Evolutionary conservation across 2,797 vertebrate genomes (phyloP), one percentile per base, ranked within the genome.

Genomic region (Avahi laniger): DNA sequence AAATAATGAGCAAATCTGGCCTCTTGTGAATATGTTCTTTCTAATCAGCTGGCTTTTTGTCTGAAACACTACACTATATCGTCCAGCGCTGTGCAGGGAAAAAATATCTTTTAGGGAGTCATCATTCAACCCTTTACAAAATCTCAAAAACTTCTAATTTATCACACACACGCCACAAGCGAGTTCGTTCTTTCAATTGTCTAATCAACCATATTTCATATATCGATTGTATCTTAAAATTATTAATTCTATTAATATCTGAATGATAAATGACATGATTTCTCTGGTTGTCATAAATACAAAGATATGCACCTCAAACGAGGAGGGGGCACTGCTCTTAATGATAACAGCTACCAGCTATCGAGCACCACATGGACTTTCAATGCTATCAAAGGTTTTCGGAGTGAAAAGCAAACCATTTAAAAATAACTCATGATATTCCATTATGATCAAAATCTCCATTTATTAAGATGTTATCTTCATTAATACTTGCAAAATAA

Each of bases 11-110:
- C 57, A 92, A 93, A 90, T 30, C 33, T 52, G 48, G 83, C 41
- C 57, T 92, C 84, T 50, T 91, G 82, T 97, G 82, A 94, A 69
- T 94, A 79, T 28, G 54, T 82, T 50, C 78, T 94, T 92, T 91
- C 87, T 90, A 85, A 94, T 80, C 22, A 85, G 48, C 70, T 48
- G n/a, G 43, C 18, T 96, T 78, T 95, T 38, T 85, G 67, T 92
- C 59, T 70, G 67, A 95, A 94, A 89, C 46, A 38, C 41, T 48
- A 65, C 3, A 46, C 28, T 38, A 2, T 24, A 78, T 75, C 87
- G 78, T 43, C 87, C n/a, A 72, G 48, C 12, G n/a, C 13, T 52
- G 54, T 38, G 8, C 63, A 89, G 30, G 70, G 81, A 43, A 86
- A 93, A 63, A 85, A 59, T 38, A n/a, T n/a, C n/a, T 92, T 72